Evolutionary conservation across 2,113 vertebrate genomes (phyloP), one percentile per base, ranked within the genome.

Genomic region (Oostethus manadensis): DNA sequence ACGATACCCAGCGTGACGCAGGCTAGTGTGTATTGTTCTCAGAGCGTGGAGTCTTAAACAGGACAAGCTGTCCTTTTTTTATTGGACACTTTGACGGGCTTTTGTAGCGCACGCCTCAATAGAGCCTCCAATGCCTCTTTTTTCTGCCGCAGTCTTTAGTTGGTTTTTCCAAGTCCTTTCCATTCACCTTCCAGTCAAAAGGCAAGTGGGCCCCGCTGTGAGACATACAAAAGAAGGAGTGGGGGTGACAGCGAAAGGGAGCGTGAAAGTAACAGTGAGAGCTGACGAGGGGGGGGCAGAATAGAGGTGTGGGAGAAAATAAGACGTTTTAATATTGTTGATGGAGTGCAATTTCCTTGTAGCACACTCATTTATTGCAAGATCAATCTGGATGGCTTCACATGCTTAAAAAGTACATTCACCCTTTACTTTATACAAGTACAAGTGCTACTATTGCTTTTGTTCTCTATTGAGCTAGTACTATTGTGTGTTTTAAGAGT

Each of bases 101-200:
- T 82, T 84, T 84, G 81, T 78, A 64, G 51, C 9, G 26, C 48
- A 22, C 60, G 64, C 66, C 71, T 4, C 82, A 69, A 77, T 66
- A 76, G 82, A 66, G 70, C 58, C 33, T 81, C 71, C 76, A 64
- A 71, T 51, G 72, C 71, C 77, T 79, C 74, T 45, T 75, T 83
- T 88, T 80, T 78, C 74, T 58, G 76, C 76, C 56, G 1, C 43
- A 73, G 74, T 68, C 78, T 63, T 76, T 66, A 79, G 83, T 84
- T 85, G 80, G 72, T 86, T 84, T 86, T 84, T 81, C 79, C 76
- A 70, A 79, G 81, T 87, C 74, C 75, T 74, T 80, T 82, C 76
- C 76, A 78, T 87, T 88, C 83, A 84, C 78, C 76, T 81, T 83
- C 68, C 86, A 76, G 86, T 89, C 81, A 86, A 86, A 89, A 86